Evolutionary conservation across 2,888 invertebrate species (phyloP).

Genomic region (Oligia strigilis): DNA sequence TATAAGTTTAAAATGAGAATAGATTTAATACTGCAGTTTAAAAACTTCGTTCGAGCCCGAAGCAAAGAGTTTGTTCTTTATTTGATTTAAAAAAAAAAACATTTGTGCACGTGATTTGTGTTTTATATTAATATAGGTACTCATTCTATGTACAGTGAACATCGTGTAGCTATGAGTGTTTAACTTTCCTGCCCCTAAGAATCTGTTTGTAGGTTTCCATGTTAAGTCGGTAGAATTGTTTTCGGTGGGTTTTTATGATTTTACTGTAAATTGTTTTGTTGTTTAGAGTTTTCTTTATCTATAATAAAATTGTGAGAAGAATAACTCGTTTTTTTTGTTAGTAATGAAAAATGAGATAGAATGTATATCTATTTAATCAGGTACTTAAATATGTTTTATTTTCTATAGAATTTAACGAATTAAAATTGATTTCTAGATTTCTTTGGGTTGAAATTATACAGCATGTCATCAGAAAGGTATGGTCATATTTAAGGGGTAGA

Average conservation of each 20-base stretch:
- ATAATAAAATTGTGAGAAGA: conserved; percentile 32
- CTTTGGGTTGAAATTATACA: background rate
- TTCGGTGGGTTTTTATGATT: background rate
- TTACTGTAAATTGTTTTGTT: conserved; percentile 1
- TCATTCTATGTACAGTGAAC: conserved; percentile 24
- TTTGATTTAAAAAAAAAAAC: background rate
- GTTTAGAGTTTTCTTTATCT: conserved; percentile 13
- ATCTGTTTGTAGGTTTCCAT: background rate
- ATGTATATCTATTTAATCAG: background rate
- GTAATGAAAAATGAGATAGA: background rate
- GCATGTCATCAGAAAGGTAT: too few species aligned
- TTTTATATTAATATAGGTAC: background rate
- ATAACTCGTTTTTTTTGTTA: background rate
- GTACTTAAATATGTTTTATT: background rate
- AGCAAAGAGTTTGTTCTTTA: background rate
- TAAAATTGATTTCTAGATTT: background rate
- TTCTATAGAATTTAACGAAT: background rate
- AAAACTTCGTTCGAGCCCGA: background rate
- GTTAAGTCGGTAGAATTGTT: background rate
- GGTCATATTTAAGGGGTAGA: background rate
- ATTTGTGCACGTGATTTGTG: conserved; percentile 47
- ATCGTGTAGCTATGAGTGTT: conserved; percentile 21
- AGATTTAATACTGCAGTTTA: background rate
- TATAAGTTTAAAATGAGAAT: background rate
- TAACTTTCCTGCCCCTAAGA: background rate